Evolutionary conservation across 1,140 invertebrate species (phyloP), one percentile per base, ranked within the genome.

Genomic region (Drosophila cardini): DNA sequence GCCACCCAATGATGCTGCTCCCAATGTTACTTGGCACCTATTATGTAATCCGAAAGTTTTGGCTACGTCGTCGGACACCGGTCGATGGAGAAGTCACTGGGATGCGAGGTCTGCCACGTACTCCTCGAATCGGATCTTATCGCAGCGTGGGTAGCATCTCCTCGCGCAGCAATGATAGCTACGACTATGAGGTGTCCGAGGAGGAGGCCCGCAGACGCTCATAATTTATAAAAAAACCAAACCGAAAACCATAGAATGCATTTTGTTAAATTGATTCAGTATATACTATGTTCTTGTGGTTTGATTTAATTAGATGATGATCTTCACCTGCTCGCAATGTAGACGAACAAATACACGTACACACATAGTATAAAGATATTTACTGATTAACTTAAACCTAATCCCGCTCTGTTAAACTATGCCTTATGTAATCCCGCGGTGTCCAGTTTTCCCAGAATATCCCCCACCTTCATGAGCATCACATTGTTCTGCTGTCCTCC

Each of bases 371-470:
- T 18, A 34, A 34, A 40, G 9, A 43, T 1, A 16, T 26, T 26
- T 4, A 21, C 11, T 45, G 8, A 10, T 30, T 21, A 18, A 10
- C 16, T 52, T 45, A 67, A 40, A 15, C 10, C 34, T 43, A 30
- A 34, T 32, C 36, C 34, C 30, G 7, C 1, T 18, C 38, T 36
- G 6, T 42, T n/a, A 0, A 13, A 4, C 16, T 3, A 9, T 4
- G n/a, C 18, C 16, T 78, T 86, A 0, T 70, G 56, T 9, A 86
- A 63, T 4, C 67, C 57, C 21, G 69, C 13, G 4, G 89, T 79
- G 40, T 92, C 91, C 30, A 92, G 58, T 75, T 92, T 92, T 11
- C 89, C 56, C 5, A 92, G 57, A 7, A 79, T 71, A 45, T 92
- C 91, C 10, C 82, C 76, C 0, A 90, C 91, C 30, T 91, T 91